Percentiles rank a stretch among this genome's conserved stretches.
Conservation (phyloP, 53 echinoderm and acorn worm species). For the Stichopus horrens region DNA sequence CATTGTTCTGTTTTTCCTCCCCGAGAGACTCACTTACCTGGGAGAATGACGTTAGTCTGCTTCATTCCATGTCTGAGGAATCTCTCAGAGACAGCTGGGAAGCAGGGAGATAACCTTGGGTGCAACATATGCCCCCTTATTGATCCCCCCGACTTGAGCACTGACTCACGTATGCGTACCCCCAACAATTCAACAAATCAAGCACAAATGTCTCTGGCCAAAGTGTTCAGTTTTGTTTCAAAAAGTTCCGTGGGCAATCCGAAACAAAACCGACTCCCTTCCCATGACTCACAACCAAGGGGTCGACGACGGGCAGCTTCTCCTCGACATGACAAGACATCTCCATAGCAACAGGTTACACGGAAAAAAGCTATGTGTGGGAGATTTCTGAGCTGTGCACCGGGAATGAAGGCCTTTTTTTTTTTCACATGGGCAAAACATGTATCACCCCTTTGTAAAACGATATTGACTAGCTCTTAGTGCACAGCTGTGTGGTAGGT, state of each 20-base stretch:
- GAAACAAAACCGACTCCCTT: constrained; percentile 49
- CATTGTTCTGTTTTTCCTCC: not conserved
- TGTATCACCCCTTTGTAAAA: constrained; percentile 13
- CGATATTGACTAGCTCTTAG: constrained; percentile 12
- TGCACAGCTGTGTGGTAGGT: constrained; percentile 20
- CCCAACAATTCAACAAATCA: not conserved
- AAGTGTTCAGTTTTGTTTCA: constrained; percentile 48
- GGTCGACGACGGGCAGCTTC: constrained; percentile 30
- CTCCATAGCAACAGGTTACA: constrained; percentile 42
- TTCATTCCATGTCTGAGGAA: constrained; percentile 9
- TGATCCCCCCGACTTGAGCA: not conserved
- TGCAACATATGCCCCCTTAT: not conserved
- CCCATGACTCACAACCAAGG: constrained; percentile 14
- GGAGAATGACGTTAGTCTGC: not conserved
- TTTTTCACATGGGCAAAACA: constrained; percentile 3
- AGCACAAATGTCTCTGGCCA: constrained; percentile 40
- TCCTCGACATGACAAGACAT: constrained; percentile 47
- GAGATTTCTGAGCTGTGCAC: constrained; percentile 30
- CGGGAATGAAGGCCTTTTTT: not conserved
- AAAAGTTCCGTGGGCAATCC: constrained; percentile 47
- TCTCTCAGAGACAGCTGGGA: constrained; percentile 18
- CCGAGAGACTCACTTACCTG: constrained; percentile 17
- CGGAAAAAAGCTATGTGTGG: constrained; percentile 41
- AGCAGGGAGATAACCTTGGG: not conserved
- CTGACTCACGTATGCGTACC: not conserved